Percentiles rank a stretch among this genome's conserved stretches.
Conservation (phyloP, 2,797 vertebrate genomes). For the Melanotaenia nigrans region DNA sequence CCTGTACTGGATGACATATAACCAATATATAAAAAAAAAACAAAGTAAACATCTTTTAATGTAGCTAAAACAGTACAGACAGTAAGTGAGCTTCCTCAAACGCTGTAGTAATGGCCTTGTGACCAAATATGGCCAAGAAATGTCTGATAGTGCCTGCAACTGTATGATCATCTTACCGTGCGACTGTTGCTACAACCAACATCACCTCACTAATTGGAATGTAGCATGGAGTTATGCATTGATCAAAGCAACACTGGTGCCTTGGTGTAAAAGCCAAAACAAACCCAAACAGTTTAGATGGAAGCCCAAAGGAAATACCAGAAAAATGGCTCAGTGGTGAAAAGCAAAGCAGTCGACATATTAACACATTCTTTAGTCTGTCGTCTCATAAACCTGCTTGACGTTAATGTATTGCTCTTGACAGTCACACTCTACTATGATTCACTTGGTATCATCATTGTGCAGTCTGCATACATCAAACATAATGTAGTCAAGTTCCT, state of each 20-base stretch:
- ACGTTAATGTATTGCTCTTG: not conserved
- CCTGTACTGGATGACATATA: not conserved
- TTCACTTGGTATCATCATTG: no score
- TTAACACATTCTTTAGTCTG: no score
- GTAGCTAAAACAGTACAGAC: not conserved
- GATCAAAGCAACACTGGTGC: not conserved
- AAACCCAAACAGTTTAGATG: not conserved
- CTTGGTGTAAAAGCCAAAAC: not conserved
- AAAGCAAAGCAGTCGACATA: no score
- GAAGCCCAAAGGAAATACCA: not conserved
- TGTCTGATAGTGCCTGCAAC: not conserved
- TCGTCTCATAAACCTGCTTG: no score
- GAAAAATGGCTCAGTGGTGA: no score
- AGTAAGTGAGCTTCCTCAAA: not conserved
- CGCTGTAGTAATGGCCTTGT: not conserved
- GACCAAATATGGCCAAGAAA: not conserved
- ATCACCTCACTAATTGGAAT: no score
- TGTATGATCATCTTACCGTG: not conserved
- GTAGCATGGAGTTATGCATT: not conserved
- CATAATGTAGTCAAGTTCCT: not conserved
- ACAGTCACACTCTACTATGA: not conserved
- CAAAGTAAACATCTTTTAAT: not conserved
- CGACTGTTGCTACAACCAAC: no score
- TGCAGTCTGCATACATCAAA: no score
- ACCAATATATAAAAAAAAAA: not conserved